Conservation (phyloP, 1,140 invertebrate species). For the Pantala flavescens region DNA sequence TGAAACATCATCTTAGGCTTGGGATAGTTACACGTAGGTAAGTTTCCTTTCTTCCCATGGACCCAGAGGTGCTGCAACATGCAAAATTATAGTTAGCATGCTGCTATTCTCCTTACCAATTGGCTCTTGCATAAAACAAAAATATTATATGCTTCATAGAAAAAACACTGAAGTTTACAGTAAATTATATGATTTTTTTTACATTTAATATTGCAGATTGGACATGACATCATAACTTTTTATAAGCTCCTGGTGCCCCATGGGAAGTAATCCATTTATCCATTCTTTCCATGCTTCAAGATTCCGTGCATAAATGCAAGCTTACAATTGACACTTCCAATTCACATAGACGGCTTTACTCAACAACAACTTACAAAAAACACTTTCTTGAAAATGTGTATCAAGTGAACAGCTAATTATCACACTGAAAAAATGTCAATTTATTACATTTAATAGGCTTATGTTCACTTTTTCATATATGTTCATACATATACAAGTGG, state of each 20-base stretch:
- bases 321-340: conserved; percentile 11
- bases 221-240: neutral
- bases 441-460: conserved; percentile 6
- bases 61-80: neutral
- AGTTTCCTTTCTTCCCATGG: neutral
- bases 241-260: conserved; percentile 11
- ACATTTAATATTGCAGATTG: conserved; percentile 14
- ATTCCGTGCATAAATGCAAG: neutral
- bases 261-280: neutral
- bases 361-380: conserved; percentile 10
- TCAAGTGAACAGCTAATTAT: conserved; percentile 10
- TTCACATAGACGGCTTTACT: conserved; percentile 1
- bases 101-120: neutral
- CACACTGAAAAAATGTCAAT: conserved; percentile 9
- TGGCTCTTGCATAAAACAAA: neutral
- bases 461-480: conserved; percentile 8
- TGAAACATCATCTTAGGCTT: no score
- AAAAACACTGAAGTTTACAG: conserved; percentile 8
- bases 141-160: neutral
- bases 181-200: neutral
- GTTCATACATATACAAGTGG: neutral
- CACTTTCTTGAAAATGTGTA: conserved; percentile 9
- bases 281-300: conserved; percentile 3
- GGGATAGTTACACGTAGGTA: neutral
- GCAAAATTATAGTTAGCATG: neutral